Percentiles rank a stretch among this genome's conserved stretches.
These are phyloP conservation scores for Ormyrus nitidulus DNA, from an alignment of 2,888 invertebrate species.

Conservation along the genomic window DNA sequence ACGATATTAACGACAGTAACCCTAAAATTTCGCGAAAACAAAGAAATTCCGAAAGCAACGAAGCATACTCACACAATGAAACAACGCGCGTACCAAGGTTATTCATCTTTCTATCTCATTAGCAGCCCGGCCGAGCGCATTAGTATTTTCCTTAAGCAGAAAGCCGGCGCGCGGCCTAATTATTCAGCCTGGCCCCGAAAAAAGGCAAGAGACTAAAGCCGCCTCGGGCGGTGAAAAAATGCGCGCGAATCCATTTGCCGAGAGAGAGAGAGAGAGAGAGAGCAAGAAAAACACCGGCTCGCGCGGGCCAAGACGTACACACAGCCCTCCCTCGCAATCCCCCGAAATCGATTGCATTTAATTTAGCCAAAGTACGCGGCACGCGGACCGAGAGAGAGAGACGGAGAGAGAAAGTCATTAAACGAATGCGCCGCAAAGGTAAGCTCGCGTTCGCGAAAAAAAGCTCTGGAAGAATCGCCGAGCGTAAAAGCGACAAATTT, in stretches of 20 bases:
- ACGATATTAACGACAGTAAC: too few species aligned
- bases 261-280: not conserved
- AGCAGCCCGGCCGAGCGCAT: not conserved
- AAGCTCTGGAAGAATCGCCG: not conserved
- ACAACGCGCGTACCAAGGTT: not conserved
- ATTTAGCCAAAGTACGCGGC: constrained; percentile 24
- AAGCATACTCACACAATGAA: too few species aligned
- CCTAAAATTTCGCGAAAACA: too few species aligned
- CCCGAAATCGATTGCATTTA: constrained; percentile 45
- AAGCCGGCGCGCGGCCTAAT: constrained; percentile 10
- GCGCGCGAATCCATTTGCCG: not conserved
- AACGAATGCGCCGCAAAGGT: constrained; percentile 12
- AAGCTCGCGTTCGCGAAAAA: not conserved
- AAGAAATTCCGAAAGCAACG: too few species aligned
- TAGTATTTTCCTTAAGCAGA: constrained; percentile 2
- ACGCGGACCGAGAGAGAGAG: too few species aligned
- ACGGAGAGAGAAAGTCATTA: constrained; percentile 22
- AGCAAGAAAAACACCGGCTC: not conserved
- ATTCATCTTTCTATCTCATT: constrained; percentile 30
- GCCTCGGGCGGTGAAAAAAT: not conserved
- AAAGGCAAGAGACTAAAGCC: not conserved
- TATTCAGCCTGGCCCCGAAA: not conserved
- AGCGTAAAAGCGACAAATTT: constrained; percentile 20
- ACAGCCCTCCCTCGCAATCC: not conserved
- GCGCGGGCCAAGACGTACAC: too few species aligned